Base-by-base conservation (phyloP, 2,113 vertebrate species). In the Istiophorus platypterus region DNA sequence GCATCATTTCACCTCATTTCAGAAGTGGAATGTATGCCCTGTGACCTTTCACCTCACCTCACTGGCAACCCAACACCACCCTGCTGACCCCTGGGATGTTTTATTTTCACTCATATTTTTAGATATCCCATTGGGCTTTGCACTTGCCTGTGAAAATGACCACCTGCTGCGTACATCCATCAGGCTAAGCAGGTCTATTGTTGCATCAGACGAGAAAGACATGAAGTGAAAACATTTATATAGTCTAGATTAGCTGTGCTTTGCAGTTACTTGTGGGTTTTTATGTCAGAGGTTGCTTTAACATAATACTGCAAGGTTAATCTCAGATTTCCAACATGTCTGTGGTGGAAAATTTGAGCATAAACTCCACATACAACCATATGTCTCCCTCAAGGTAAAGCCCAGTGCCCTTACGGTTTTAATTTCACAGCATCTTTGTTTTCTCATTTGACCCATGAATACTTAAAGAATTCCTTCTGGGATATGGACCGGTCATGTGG, bases 81-180 rank as follows among this genome's bases (percentile, higher is more conserved):
- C 67, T 2, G 11, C 49, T 85, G 84, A 88, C 80, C 85, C 72
- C 58, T 7, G 29, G 61, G 76, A 83, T 73, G 72, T 75, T 82
- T 92, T 76, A 78, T 88, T 85, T 84, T 72, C 31, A 13, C 80
- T 62, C 47, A 24, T 91, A 92, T 93, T 89, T 92, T 91, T 91
- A 88, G 85, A 81, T 63, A 87, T 87, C 76, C 84, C 72, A 72
- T 22, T 26, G 37, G 76, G 72, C 78, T 81, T 89, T 82, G 72
- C 81, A 74, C 72, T 56, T 64, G 78, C 17, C 75, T n/a, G 58
- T 45, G 73, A 75, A 62, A 68, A 66, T 42, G 41, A 65, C 66
- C 83, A 88, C 78, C 85, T 87, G 90, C 82, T 87, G 78, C 2
- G 2, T 20, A 39, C 71, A 70, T 88, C 70, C 73, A 59, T 77